These are phyloP conservation scores for Ochlodes sylvanus DNA, from an alignment of 2,888 invertebrate species.

Conservation along the genomic window DNA sequence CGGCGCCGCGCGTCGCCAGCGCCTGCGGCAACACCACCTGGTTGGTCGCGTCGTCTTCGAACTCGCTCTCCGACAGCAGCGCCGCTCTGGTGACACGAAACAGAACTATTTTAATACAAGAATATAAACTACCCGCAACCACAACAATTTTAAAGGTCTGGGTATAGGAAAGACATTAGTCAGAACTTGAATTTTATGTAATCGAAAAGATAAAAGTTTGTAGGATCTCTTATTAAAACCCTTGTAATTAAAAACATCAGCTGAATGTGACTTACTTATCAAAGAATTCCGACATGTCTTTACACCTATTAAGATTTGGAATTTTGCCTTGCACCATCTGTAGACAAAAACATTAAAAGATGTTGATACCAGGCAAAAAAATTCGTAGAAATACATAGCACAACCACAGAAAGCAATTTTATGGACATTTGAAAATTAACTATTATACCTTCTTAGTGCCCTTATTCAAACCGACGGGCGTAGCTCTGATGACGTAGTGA, in stretches of 20 bases:
- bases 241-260: no score
- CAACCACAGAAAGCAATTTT: no score
- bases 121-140: not conserved
- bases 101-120: not conserved
- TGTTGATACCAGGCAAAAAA: not conserved
- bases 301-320: slow-evolving; percentile 93
- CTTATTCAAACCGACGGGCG: slow-evolving; percentile 95
- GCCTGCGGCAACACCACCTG: slow-evolving; percentile 93
- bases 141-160: no score
- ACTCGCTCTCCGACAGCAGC: slow-evolving; percentile 94
- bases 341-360: slow-evolving; percentile 41
- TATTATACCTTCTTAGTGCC: slow-evolving; percentile 92
- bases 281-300: slow-evolving; percentile 95
- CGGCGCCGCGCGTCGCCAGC: slow-evolving; percentile 89
- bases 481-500: slow-evolving; percentile 97
- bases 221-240: no score
- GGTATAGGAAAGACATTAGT: no score
- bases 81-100: slow-evolving; percentile 80
- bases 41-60: slow-evolving; percentile 93
- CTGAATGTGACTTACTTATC: slow-evolving; percentile 87
- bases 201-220: no score
- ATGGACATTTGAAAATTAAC: not conserved
- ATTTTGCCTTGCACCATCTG: slow-evolving; percentile 94
- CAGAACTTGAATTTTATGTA: no score
- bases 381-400: not conserved